Percentiles rank a stretch among this genome's conserved stretches.
phyloP scores from a whole-genome alignment of 2,113 vertebrate genomes.

The Silurus asotus region DNA sequence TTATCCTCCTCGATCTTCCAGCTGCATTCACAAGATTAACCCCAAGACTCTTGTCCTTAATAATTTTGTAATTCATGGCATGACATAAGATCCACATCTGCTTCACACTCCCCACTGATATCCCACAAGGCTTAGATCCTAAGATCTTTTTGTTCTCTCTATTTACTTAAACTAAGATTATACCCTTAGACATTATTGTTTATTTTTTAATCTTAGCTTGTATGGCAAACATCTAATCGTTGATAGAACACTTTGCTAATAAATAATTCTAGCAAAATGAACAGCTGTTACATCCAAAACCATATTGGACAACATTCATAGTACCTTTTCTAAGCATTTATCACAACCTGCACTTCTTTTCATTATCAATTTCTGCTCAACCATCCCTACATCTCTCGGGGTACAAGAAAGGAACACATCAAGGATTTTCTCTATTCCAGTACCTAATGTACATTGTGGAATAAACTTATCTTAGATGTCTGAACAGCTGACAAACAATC shows the following conservation, averaged over 20 bases:
- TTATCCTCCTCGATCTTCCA: too few relatives aligned
- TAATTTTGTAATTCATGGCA: too few relatives aligned
- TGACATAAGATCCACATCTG: neutral
- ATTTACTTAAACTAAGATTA: neutral
- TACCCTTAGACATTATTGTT: neutral
- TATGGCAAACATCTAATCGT: neutral
- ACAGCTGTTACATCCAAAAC: neutral
- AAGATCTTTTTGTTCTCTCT: neutral
- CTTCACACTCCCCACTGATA: neutral
- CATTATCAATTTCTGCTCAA: neutral
- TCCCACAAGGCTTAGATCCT: neutral
- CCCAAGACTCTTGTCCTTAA: too few relatives aligned
- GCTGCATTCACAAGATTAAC: too few relatives aligned
- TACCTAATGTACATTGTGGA: too few relatives aligned
- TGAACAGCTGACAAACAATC: too few relatives aligned
- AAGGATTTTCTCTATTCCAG: neutral
- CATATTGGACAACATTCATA: too few relatives aligned
- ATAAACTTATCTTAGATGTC: too few relatives aligned
- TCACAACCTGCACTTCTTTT: neutral
- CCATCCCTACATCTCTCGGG: neutral
- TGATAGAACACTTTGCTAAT: neutral
- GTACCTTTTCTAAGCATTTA: neutral
- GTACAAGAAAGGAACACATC: neutral
- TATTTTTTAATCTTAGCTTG: neutral
- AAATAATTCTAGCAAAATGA: neutral